Conservation (phyloP, 1,140 invertebrate genomes). For the Elymnias hypermnestra region DNA sequence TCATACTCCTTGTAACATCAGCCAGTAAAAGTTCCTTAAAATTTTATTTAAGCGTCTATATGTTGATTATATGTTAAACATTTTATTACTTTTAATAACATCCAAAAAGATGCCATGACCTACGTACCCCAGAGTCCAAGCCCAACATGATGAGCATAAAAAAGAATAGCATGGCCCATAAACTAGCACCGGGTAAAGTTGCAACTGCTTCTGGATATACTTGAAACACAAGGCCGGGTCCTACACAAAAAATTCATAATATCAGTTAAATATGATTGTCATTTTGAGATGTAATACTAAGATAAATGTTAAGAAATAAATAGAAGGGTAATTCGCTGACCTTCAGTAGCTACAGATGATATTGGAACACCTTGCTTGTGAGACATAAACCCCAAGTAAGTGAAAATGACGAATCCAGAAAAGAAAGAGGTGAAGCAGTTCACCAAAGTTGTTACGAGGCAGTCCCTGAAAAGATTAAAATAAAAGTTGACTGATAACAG, state of each 20-base stretch:
- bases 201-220: constrained; percentile 96
- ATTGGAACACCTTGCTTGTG: constrained; percentile 88
- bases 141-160: constrained; percentile 96
- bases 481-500: constrained; percentile 7
- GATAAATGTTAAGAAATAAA: too few relatives aligned
- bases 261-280: too few relatives aligned
- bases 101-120: too few relatives aligned
- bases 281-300: too few relatives aligned
- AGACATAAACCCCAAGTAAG: constrained; percentile 94
- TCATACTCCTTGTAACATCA: too few relatives aligned
- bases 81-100: too few relatives aligned
- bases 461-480: constrained; percentile 83
- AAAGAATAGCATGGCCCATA: constrained; percentile 97
- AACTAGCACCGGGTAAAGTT: constrained; percentile 87
- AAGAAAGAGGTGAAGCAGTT: constrained; percentile 96
- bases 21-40: too few relatives aligned
- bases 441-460: constrained; percentile 93
- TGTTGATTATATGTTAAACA: too few relatives aligned
- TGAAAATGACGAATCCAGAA: constrained; percentile 97
- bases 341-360: constrained; percentile 88
- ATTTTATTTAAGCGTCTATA: too few relatives aligned
- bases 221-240: constrained; percentile 93
- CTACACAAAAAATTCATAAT: constrained; percentile 72
- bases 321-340: too few relatives aligned
- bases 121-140: constrained; percentile 80